Base-by-base conservation (phyloP, 2,888 invertebrate genomes). In the Zygogramma bicolorata region DNA sequence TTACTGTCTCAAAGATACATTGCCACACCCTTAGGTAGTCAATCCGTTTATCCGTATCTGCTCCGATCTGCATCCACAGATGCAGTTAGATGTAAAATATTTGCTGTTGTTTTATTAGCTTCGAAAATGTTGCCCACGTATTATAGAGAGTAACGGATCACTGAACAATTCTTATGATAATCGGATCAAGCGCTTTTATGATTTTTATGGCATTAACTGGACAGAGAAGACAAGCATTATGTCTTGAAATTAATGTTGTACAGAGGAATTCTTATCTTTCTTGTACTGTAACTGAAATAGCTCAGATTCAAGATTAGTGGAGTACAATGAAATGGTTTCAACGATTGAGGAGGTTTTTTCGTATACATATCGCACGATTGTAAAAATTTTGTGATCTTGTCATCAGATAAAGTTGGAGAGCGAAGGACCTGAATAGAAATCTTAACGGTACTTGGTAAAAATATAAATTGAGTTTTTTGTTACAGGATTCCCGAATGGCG, bases 401-500 rank as follows among this genome's bases (percentile, higher is more conserved):
- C n/a, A n/a, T n/a, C n/a, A n/a, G n/a, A n/a, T n/a, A n/a, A n/a
- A n/a, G n/a, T n/a, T n/a, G n/a, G n/a, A n/a, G n/a, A n/a, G n/a
- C n/a, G n/a, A 1, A 8, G n/a, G 38, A 38, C 2, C 13, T 10
- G 13, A 13, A 38, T 38, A 4, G n/a, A 13, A 3, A 3, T 38
- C 2, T 34, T 34, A 34, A 13, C 34, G 38, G 3, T 38, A 13
- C 38, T 13, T 38, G n/a, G n/a, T n/a, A 38, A 38, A 38, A 38
- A 10, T 38, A 1, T 38, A 4, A 38, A 3, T 61, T 6, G 59
- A 46, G 69, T 68, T 71, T 67, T 61, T 60, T 71, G 69, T 81
- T 75, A 27, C 79, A 82, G 80, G 75, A 75, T 72, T 70, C 74
- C 75, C 78, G 79, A 80, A 82, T 80, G 80, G 80, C 74, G 76